Base-by-base conservation (phyloP, 2,113 vertebrate species). In the Pseudolaguvia tuberculata region DNA sequence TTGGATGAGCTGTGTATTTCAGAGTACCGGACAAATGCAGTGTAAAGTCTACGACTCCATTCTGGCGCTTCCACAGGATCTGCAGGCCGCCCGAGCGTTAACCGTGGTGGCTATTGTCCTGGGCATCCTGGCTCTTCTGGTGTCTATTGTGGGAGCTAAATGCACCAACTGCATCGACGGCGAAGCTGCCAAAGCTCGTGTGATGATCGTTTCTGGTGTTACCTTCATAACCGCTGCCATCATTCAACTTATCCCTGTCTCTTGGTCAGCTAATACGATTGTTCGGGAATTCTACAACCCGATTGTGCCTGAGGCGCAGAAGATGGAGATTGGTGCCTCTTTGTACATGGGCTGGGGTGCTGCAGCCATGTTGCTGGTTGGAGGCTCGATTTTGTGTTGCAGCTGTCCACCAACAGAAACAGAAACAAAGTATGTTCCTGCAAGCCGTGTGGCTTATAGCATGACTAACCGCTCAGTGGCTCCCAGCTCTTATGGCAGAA, bases 101-200 rank as follows among this genome's bases (percentile, higher is more conserved):
- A 85, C 91, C 0, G 80, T 98, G 2, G 88, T 97, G 8, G 66
- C 94, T 80, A 92, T 97, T 39, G 81, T 98, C 5, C n/a, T 97
- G 66, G 93, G 91, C 0, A 7, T 91, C 17, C 51, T 96, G 17
- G 94, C 91, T 1, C 86, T 97, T 6, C 79, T 98, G 48, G 88
- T 97, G 48, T 85, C 96, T 66, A 85, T 96, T 6, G 87, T 93
- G 48, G 96, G 95, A 0, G 96, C 95, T 27, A 94, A 98, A 87
- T 99, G 96, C 84, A 99, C 96, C 82, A 93, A 92, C 86, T 99
- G 96, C 74, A 90, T 97, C 50, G 93, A 96, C 58, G 94, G 95
- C 0, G 94, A 98, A 23, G 83, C 79, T 1, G 75, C 87, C 56
- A 99, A 99, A 80, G 93, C 95, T 86, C 93, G 90, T 84, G 92